Conservation (phyloP, 2,888 invertebrate genomes). For the Drosophila cyrtoloma region DNA sequence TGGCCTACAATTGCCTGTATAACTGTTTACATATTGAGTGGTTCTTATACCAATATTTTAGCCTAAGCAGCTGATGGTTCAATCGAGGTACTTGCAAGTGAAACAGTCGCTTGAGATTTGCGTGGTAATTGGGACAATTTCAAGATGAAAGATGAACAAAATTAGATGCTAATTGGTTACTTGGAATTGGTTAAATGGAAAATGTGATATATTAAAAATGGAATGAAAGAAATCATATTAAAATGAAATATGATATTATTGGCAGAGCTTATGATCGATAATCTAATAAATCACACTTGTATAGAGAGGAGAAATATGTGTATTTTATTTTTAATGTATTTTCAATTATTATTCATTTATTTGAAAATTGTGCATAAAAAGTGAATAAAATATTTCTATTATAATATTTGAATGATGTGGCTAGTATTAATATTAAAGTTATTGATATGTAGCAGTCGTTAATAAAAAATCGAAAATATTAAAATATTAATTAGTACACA, state of each 20-base stretch:
- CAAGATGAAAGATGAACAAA: neutral
- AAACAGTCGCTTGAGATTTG: neutral
- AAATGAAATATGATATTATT: neutral
- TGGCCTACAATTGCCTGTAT: constrained; percentile 12
- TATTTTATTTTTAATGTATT: neutral
- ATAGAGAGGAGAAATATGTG: neutral
- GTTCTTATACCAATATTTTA: neutral
- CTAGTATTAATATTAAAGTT: neutral
- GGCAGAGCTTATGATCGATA: neutral
- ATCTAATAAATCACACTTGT: neutral
- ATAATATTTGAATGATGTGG: neutral
- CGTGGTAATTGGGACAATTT: neutral
- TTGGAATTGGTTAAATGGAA: neutral
- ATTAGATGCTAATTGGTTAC: neutral
- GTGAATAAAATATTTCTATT: neutral
- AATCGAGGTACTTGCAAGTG: neutral
- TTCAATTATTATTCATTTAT: neutral
- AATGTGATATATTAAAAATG: neutral
- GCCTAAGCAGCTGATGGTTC: neutral
- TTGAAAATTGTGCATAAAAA: neutral
- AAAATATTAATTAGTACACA: neutral
- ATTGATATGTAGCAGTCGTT: neutral
- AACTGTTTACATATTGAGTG: constrained; percentile 4
- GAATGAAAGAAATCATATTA: neutral
- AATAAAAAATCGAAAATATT: neutral